phyloP scores from a whole-genome alignment of 1,140 invertebrate species.

The Dinoponera quadriceps region DNA sequence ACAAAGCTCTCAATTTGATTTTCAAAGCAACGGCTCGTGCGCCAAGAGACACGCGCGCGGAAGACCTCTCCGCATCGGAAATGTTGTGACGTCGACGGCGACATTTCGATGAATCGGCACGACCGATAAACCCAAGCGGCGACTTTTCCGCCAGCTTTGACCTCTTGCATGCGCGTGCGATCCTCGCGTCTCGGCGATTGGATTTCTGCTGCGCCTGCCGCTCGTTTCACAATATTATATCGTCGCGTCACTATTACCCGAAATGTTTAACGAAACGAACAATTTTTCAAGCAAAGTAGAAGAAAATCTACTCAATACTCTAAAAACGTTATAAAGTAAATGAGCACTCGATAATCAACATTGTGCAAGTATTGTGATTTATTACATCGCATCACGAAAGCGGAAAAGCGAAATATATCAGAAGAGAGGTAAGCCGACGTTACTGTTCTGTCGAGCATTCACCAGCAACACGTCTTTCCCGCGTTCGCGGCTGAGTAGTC shows the following conservation, averaged over 20 bases:
- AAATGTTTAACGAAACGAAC: slow-evolving; percentile 17
- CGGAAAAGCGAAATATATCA: too few relatives aligned
- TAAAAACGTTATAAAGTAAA: too few relatives aligned
- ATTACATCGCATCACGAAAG: too few relatives aligned
- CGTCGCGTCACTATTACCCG: slow-evolving; percentile 22
- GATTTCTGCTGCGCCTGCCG: slow-evolving; percentile 50
- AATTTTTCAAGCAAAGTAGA: neutral
- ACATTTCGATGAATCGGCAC: slow-evolving; percentile 58
- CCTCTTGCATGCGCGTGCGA: slow-evolving; percentile 50
- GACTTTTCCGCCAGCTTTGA: slow-evolving; percentile 57
- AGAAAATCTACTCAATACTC: neutral
- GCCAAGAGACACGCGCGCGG: neutral
- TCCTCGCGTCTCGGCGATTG: slow-evolving; percentile 38
- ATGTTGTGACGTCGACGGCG: slow-evolving; percentile 42
- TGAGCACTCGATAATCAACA: too few relatives aligned
- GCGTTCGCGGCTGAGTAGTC: slow-evolving; percentile 19
- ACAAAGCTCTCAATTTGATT: too few relatives aligned
- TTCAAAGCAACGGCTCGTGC: too few relatives aligned
- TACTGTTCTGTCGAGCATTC: neutral
- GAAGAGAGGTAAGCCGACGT: neutral
- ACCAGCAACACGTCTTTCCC: neutral
- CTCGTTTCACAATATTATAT: slow-evolving; percentile 50
- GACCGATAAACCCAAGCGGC: slow-evolving; percentile 42
- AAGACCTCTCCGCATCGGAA: too few relatives aligned
- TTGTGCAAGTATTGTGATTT: too few relatives aligned